Evolutionary conservation across 2,797 vertebrate genomes (phyloP).

Genomic region (Eulemur rubriventer): DNA sequence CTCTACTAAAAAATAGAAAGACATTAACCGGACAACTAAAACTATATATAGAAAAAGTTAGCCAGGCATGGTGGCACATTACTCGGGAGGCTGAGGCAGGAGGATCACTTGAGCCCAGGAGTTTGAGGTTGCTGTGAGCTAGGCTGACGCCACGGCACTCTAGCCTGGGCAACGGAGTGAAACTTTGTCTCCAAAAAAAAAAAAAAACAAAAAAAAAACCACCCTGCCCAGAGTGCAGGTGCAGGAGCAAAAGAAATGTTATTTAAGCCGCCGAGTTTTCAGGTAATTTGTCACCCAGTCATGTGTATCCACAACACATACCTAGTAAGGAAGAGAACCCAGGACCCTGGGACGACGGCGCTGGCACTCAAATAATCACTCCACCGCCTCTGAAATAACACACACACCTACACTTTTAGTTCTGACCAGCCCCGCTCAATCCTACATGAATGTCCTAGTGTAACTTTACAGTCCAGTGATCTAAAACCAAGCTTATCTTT

Average conservation of each 20-base stretch:
- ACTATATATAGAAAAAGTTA: no score
- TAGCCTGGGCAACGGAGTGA: no score
- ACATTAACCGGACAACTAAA: no score
- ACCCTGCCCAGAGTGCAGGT: background rate
- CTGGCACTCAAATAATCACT: rapidly evolving
- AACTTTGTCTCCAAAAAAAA: no score
- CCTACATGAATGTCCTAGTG: background rate
- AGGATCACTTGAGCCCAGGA: no score
- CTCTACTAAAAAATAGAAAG: no score
- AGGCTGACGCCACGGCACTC: no score
- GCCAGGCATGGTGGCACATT: no score
- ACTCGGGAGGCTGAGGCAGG: no score
- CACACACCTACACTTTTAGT: no score
- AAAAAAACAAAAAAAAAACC: no score
- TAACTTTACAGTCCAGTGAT: background rate
- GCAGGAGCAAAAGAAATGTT: background rate
- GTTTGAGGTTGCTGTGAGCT: no score
- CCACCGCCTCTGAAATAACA: background rate
- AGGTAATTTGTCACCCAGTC: background rate
- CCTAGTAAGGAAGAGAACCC: background rate
- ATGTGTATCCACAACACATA: background rate
- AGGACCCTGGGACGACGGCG: background rate
- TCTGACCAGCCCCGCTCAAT: background rate
- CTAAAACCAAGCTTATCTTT: background rate
- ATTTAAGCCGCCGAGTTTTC: background rate